These are phyloP conservation scores for Berghia stephanieae DNA, from an alignment of 1,140 invertebrate genomes.

Conservation along the genomic window DNA sequence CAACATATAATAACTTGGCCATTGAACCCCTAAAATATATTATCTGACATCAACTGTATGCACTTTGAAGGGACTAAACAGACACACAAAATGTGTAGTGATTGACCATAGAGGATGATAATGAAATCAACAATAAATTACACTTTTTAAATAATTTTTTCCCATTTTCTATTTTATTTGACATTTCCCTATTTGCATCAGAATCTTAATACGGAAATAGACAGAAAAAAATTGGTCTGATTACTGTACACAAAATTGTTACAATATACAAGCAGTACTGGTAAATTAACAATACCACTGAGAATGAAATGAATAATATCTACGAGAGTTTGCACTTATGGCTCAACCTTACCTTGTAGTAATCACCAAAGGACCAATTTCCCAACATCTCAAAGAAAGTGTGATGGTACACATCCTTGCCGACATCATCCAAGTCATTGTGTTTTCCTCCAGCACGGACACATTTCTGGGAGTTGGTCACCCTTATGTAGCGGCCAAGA, in stretches of 20 bases:
- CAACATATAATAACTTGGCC: no score
- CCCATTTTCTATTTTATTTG: no score
- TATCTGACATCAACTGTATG: no score
- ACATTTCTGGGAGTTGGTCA: slow-evolving; percentile 96
- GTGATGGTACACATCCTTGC: slow-evolving; percentile 99
- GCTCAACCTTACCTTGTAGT: slow-evolving; percentile 96
- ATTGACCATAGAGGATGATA: no score
- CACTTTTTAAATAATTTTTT: no score
- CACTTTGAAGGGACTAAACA: no score
- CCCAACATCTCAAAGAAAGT: slow-evolving; percentile 99
- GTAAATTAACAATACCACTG: background rate
- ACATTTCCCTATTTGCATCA: background rate
- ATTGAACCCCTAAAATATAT: no score
- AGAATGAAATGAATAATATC: background rate
- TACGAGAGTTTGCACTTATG: no score
- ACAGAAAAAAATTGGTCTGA: background rate
- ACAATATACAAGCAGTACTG: background rate
- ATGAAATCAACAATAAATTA: no score
- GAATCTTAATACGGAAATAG: background rate
- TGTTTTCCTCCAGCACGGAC: slow-evolving; percentile 99
- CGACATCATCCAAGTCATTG: slow-evolving; percentile 99
- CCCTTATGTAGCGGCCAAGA: slow-evolving; percentile 77
- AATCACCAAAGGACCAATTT: slow-evolving; percentile 99
- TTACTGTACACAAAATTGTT: background rate
- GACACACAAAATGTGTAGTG: no score